phyloP scores from a whole-genome alignment of 2,113 vertebrate genomes.

The Seriola dumerili region DNA sequence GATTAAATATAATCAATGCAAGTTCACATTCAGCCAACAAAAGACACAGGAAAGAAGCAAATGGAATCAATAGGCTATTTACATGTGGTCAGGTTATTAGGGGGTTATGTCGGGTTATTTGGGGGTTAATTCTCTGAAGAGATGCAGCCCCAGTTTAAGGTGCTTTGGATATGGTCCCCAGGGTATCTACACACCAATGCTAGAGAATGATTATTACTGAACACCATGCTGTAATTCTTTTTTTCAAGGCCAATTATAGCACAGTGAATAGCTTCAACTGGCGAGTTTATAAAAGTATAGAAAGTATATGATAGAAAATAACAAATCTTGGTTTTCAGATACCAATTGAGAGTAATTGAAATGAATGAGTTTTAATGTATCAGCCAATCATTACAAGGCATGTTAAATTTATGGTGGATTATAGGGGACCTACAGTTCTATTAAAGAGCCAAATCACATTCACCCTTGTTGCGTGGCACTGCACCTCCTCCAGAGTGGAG shows the following conservation, averaged over 20 bases:
- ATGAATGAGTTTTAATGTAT: background rate
- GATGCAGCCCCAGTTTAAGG: conserved; percentile 83
- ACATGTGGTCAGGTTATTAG: conserved; percentile 83
- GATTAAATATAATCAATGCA: conserved; percentile 53
- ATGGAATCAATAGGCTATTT: conserved; percentile 69
- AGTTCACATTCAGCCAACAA: conserved; percentile 81
- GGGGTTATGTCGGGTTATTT: conserved; percentile 91
- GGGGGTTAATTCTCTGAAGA: conserved; percentile 84
- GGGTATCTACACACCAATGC: conserved; percentile 6
- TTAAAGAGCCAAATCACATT: conserved; percentile 51
- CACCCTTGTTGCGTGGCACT: conserved; percentile 78
- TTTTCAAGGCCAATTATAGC: conserved; percentile 28
- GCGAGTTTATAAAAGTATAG: background rate
- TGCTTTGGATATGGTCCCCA: conserved; percentile 60
- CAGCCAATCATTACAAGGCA: conserved; percentile 13
- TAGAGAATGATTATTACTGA: background rate
- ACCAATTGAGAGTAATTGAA: conserved; percentile 4
- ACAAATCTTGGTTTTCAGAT: conserved; percentile 5
- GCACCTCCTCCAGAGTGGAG: conserved; percentile 88
- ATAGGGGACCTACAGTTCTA: conserved; percentile 30
- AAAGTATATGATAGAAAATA: background rate
- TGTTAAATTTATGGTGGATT: background rate
- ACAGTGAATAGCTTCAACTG: background rate
- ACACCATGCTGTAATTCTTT: background rate
- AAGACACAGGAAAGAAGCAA: conserved; percentile 80